phyloP scores from a whole-genome alignment of 2,797 vertebrate species.

The Tokudaia muenninki region DNA sequence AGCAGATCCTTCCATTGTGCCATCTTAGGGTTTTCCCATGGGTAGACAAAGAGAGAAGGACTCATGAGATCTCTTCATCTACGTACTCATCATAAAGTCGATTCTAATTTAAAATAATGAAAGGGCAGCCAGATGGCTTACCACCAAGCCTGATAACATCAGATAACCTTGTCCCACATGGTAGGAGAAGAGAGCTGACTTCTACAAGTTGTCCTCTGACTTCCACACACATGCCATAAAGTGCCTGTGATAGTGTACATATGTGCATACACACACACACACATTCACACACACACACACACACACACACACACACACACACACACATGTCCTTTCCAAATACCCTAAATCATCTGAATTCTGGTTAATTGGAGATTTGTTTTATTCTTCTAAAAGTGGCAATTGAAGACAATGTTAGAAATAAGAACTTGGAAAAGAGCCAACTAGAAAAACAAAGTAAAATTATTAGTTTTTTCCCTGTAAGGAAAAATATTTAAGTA shows the following conservation, averaged over 20 bases:
- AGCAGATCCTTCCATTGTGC: not conserved
- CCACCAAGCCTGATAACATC: not conserved
- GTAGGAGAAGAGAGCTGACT: not conserved
- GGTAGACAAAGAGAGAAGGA: not conserved
- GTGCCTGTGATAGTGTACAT: too few species aligned
- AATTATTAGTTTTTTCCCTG: not conserved
- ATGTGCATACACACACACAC: not conserved
- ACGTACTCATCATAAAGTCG: not conserved
- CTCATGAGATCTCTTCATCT: not conserved
- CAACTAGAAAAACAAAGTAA: not conserved
- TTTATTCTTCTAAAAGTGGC: conserved; percentile 9
- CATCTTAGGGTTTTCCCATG: not conserved
- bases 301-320: not conserved
- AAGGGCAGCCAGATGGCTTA: not conserved
- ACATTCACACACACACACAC: not conserved
- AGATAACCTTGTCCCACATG: not conserved
- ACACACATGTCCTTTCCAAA: not conserved
- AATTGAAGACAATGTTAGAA: not conserved
- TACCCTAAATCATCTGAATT: not conserved
- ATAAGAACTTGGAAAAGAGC: not conserved
- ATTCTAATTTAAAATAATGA: not conserved
- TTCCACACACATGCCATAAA: not conserved
- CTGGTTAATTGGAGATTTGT: not conserved
- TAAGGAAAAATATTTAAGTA: conserved; percentile 21
- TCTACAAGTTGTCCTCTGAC: not conserved